Evolutionary conservation across 2,797 vertebrate genomes (phyloP), one percentile per base, ranked within the genome.

Genomic region (Muscicapa comitata): DNA sequence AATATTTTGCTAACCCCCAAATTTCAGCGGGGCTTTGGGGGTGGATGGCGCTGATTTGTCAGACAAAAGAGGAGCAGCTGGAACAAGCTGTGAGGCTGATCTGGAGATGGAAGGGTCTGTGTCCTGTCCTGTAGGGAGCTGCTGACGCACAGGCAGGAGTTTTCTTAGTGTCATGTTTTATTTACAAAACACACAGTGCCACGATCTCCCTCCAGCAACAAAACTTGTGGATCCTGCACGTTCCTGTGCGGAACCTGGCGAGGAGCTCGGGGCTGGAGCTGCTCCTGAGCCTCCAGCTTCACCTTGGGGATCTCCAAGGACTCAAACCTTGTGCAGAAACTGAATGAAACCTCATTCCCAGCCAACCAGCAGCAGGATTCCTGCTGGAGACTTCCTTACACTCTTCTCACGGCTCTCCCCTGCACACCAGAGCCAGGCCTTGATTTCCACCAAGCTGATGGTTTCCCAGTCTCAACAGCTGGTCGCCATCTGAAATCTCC

Each of bases 141-240:
- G 79, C 28, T 94, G 91, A 94, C 84, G 87, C 94, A 86, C 58
- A 40, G 62, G 59, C 83, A 31, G 80, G 66, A 93, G 53, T 93
- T 95, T 96, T 94, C 86, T 94, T 92, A 93, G 94, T 90, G 59
- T 96, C 88, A 29, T 86, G 42, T 96, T 96, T 93, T 94, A 94
- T 96, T 96, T 94, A 94, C 76, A 59, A 94, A 96, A 95, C 67
- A 78, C 20, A 9, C 70, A 13, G 35, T 2, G 62, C 45, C 7
- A 4, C 3, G 38, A 58, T 92, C 73, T 93, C 78, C 75, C 50
- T 93, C 43, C 78, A 67, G 90, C 65, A 76, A 16, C 40, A 76
- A 72, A 78, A 57, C 68, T n/a, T 6, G 45, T 24, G 47, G 31
- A 31, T 68, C 48, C 63, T 54, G 73, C 5, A 5, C 29, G 7